Evolutionary conservation across 1,140 invertebrate species (phyloP).

Genomic region (Drosophila azteca): DNA sequence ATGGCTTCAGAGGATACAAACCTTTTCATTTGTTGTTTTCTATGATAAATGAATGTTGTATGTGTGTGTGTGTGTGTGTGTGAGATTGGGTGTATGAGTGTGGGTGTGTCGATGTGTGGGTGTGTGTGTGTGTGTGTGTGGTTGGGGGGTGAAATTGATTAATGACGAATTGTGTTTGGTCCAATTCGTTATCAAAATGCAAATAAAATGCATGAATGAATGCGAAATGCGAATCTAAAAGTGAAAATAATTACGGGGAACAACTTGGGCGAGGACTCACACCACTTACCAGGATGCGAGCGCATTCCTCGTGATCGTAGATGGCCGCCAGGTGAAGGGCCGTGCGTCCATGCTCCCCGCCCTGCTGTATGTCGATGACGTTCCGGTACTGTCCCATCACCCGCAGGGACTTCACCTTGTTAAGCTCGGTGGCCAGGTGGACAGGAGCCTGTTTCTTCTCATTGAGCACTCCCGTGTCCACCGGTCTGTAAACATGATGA

Average conservation of each 20-base stretch:
- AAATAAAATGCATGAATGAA: constrained; percentile 55
- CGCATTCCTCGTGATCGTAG: constrained; percentile 91
- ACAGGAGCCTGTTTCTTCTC: constrained; percentile 90
- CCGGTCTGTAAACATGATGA: constrained; percentile 85
- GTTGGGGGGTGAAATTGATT: constrained; percentile 52
- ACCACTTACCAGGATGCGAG: constrained; percentile 89
- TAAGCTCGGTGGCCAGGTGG: constrained; percentile 91
- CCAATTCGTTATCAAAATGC: constrained; percentile 46
- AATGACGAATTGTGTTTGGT: constrained; percentile 45
- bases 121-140: constrained; percentile 6
- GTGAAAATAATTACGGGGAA: constrained; percentile 48
- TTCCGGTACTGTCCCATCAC: constrained; percentile 88
- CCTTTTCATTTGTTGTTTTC: constrained; percentile 40
- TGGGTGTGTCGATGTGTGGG: neutral
- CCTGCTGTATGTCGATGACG: constrained; percentile 88
- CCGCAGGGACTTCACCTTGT: constrained; percentile 88
- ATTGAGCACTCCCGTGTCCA: constrained; percentile 89
- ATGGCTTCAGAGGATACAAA: constrained; percentile 53
- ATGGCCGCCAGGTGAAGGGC: constrained; percentile 92
- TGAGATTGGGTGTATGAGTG: constrained; percentile 8
- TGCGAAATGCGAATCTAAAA: constrained; percentile 31
- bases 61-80: constrained; percentile 3
- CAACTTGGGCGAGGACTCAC: constrained; percentile 54
- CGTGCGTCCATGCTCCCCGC: constrained; percentile 91
- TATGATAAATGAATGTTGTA: constrained; percentile 63